A percentile compares a stretch with the other conserved stretches of the same genome.
These are phyloP conservation scores for Ctenoplectra terminalis DNA, from an alignment of 1,140 invertebrate species.

Conservation along the genomic window DNA sequence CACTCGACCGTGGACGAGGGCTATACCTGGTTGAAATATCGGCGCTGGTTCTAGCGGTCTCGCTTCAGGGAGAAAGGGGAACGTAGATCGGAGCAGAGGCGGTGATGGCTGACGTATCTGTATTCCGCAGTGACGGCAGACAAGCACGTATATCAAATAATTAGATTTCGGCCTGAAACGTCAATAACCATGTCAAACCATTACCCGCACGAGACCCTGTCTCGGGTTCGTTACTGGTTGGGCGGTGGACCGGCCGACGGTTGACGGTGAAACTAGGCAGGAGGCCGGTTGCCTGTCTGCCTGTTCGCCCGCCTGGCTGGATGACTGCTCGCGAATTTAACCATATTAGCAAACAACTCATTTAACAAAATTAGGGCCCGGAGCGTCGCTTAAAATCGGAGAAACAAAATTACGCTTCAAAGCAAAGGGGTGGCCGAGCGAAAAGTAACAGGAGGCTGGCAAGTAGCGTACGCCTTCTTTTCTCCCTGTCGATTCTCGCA, in stretches of 20 bases:
- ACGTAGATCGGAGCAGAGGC: slow-evolving; percentile 39
- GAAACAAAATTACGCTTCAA: slow-evolving; percentile 80
- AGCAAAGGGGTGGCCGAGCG: slow-evolving; percentile 39
- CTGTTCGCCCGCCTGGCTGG: slow-evolving; percentile 40
- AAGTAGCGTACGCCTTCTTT: background rate
- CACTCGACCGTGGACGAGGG: background rate
- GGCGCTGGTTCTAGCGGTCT: background rate
- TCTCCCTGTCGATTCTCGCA: background rate
- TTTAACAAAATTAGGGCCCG: slow-evolving; percentile 82
- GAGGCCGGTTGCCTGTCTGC: slow-evolving; percentile 57
- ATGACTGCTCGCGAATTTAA: slow-evolving; percentile 78
- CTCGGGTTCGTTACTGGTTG: slow-evolving; percentile 72
- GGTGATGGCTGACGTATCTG: slow-evolving; percentile 70
- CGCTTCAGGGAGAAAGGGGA: background rate
- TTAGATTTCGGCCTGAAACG: slow-evolving; percentile 81
- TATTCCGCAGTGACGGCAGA: slow-evolving; percentile 70
- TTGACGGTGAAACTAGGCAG: slow-evolving; percentile 38
- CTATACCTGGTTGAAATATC: slow-evolving; percentile 19
- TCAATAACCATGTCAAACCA: slow-evolving; percentile 83
- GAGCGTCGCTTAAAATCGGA: slow-evolving; percentile 80
- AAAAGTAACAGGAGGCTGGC: slow-evolving; percentile 9
- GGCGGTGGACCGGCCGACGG: slow-evolving; percentile 54
- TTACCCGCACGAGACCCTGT: slow-evolving; percentile 76
- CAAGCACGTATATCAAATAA: slow-evolving; percentile 81
- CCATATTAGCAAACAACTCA: slow-evolving; percentile 82